Percentiles rank a stretch among this genome's conserved stretches.
These are phyloP conservation scores for Stegophylla sp. DNA, from an alignment of 2,888 invertebrate species.

Conservation along the genomic window DNA sequence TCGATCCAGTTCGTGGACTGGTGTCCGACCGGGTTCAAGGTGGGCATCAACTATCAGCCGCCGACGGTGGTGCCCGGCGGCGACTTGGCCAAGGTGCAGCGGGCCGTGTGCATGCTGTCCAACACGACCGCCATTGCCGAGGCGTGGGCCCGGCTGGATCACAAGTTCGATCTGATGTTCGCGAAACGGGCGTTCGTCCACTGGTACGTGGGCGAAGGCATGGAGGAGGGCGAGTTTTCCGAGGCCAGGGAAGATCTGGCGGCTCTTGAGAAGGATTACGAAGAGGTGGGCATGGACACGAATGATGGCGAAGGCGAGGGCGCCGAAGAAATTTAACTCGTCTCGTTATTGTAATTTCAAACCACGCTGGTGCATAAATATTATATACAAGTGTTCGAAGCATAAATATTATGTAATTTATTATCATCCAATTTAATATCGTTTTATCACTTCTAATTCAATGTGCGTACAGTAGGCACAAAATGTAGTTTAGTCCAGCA, in stretches of 20 bases:
- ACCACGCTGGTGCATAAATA: too few relatives aligned
- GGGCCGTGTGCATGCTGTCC: constrained; percentile 96
- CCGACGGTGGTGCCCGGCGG: constrained; percentile 94
- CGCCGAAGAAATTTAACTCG: too few relatives aligned
- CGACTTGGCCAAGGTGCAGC: constrained; percentile 90
- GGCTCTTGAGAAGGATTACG: constrained; percentile 84
- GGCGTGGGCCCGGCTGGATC: constrained; percentile 73
- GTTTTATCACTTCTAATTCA: too few relatives aligned
- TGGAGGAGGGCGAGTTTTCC: constrained; percentile 77
- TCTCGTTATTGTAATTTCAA: too few relatives aligned
- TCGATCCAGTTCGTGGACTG: constrained; percentile 68
- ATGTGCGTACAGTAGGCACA: too few relatives aligned
- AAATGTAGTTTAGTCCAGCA: too few relatives aligned
- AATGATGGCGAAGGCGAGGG: neutral
- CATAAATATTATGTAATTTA: too few relatives aligned
- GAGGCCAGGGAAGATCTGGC: constrained; percentile 69
- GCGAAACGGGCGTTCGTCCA: constrained; percentile 75
- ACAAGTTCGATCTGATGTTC: constrained; percentile 76
- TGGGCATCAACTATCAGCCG: constrained; percentile 65
- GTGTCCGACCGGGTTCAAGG: constrained; percentile 65
- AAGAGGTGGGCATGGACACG: constrained; percentile 86
- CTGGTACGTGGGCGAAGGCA: constrained; percentile 71
- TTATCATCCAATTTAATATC: too few relatives aligned
- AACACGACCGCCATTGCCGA: constrained; percentile 88
- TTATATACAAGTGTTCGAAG: too few relatives aligned